These are phyloP conservation scores for Leptestheria dahalacensis DNA, from an alignment of 1,140 invertebrate genomes.

Conservation along the genomic window DNA sequence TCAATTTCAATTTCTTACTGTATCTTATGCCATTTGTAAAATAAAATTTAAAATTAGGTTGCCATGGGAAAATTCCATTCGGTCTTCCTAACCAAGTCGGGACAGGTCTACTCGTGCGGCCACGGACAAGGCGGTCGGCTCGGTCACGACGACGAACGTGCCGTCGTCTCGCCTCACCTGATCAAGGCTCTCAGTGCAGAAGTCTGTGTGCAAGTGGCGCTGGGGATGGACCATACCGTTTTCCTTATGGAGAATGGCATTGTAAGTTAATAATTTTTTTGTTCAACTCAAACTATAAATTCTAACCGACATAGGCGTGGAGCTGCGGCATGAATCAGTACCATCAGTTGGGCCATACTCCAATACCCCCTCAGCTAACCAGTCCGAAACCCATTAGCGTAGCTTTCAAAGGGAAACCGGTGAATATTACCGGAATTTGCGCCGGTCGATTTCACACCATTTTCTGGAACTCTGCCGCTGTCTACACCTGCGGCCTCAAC, in stretches of 20 bases:
- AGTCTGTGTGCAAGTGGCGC: constrained; percentile 26
- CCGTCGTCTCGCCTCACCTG: constrained; percentile 36
- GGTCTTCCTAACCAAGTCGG: constrained; percentile 40
- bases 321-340: constrained; percentile 47
- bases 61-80: constrained; percentile 55
- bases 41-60: constrained; percentile 30
- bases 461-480: constrained; percentile 38
- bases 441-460: constrained; percentile 49
- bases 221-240: constrained; percentile 44
- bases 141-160: constrained; percentile 42
- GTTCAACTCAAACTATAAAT: too few species aligned
- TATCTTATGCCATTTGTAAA: constrained; percentile 18
- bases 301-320: too few species aligned
- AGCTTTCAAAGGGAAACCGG: constrained; percentile 20
- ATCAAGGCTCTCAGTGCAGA: constrained; percentile 28
- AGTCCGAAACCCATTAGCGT: constrained; percentile 33
- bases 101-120: constrained; percentile 49
- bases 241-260: constrained; percentile 40
- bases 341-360: constrained; percentile 42
- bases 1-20: constrained; percentile 16
- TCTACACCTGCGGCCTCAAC: constrained; percentile 55
- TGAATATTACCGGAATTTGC: constrained; percentile 34
- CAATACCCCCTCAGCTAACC: constrained; percentile 33
- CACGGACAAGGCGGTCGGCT: constrained; percentile 54
- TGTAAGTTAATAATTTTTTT: constrained; percentile 26